phyloP scores from a whole-genome alignment of 2,113 vertebrate genomes.

The Odocoileus hemionus region DNA sequence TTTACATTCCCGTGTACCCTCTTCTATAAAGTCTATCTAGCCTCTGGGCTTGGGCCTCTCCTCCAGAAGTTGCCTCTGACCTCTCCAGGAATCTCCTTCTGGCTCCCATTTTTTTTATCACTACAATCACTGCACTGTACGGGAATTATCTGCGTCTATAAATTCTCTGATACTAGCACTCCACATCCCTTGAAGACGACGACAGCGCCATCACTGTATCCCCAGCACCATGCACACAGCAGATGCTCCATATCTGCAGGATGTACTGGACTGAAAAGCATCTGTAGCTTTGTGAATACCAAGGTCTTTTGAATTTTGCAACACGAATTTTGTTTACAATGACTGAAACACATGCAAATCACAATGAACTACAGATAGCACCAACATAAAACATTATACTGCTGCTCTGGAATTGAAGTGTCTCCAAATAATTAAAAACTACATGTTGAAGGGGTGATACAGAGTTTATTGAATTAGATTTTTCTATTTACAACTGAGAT shows the following conservation, averaged over 20 bases:
- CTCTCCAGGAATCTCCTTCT: not conserved
- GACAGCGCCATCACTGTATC: not conserved
- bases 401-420: not conserved
- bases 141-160: not conserved
- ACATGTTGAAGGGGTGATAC: slow-evolving; percentile 79
- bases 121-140: not conserved
- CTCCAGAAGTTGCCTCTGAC: not conserved
- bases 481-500: slow-evolving; percentile 89
- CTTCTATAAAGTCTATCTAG: not conserved
- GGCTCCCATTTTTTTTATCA: not conserved
- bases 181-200: not conserved
- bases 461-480: slow-evolving; percentile 87
- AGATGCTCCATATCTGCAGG: not conserved
- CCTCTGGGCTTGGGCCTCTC: not conserved
- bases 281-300: not conserved
- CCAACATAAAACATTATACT: not conserved
- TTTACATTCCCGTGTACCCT: not conserved
- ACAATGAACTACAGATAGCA: not conserved
- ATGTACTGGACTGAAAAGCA: not conserved
- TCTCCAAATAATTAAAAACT: slow-evolving; percentile 44
- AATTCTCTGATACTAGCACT: not conserved
- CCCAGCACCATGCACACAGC: not conserved
- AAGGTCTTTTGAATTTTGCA: slow-evolving; percentile 14
- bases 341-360: not conserved
- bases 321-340: not conserved